Percentiles rank a stretch among this genome's conserved stretches.
These are phyloP conservation scores for Dicyrtomina minuta DNA, from an alignment of 2,888 invertebrate genomes.

Conservation along the genomic window DNA sequence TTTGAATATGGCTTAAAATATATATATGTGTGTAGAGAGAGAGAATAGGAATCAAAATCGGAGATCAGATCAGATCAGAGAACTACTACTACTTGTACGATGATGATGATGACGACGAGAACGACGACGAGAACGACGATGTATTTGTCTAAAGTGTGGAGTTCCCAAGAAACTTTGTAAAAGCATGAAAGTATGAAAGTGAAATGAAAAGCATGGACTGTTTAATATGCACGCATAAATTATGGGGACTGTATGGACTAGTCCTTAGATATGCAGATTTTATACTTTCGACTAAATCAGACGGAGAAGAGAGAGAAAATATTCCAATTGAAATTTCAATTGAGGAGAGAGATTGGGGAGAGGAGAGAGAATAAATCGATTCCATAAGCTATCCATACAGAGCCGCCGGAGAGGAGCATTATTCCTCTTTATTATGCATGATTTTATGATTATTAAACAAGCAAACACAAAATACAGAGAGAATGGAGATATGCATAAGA, in stretches of 20 bases:
- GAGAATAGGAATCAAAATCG: neutral
- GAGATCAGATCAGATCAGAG: too few relatives aligned
- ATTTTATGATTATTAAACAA: slow-evolving; percentile 8
- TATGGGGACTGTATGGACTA: slow-evolving; percentile 38
- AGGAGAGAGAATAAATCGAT: slow-evolving; percentile 45
- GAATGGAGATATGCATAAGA: too few relatives aligned
- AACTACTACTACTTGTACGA: too few relatives aligned
- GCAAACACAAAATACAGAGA: neutral
- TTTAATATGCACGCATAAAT: slow-evolving; percentile 53
- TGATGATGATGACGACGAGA: too few relatives aligned
- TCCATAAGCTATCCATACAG: too few relatives aligned
- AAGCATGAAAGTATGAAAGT: neutral
- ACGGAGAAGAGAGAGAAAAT: neutral
- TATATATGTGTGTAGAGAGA: neutral
- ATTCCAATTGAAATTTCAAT: slow-evolving; percentile 3
- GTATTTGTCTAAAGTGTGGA: slow-evolving; percentile 4
- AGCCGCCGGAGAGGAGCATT: slow-evolving; percentile 28
- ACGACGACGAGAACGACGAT: too few relatives aligned
- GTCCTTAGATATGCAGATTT: slow-evolving; percentile 53
- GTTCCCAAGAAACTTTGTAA: slow-evolving; percentile 40
- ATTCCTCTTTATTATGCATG: slow-evolving; percentile 7
- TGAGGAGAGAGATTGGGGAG: slow-evolving; percentile 10
- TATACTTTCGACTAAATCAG: slow-evolving; percentile 2
- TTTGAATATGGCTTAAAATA: neutral
- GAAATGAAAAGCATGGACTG: slow-evolving; percentile 20